Percentiles rank a stretch among this genome's conserved stretches.
Conservation (phyloP, 2,113 vertebrate species). For the Sinocyclocheilus grahami region DNA sequence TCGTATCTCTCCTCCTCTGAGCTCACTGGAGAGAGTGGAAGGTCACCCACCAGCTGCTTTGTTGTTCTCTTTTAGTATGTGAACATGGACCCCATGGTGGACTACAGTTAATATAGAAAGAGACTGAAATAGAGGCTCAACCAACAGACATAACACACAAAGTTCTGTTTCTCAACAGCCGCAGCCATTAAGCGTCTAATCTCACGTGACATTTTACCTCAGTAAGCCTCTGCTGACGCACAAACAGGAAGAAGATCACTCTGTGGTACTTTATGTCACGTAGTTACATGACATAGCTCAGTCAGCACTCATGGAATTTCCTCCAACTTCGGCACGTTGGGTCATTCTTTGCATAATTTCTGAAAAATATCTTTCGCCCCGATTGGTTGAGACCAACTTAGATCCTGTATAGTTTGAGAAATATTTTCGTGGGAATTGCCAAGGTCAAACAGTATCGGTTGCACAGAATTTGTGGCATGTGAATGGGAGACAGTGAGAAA, state of each 20-base stretch:
- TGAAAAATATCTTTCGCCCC: neutral
- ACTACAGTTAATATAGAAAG: constrained; percentile 39
- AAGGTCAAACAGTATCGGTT: constrained; percentile 60
- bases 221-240: neutral
- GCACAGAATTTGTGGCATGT: constrained; percentile 51
- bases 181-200: neutral
- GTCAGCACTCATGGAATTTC: neutral
- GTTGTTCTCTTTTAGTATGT: constrained; percentile 34
- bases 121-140: neutral
- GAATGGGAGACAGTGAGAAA: constrained; percentile 62
- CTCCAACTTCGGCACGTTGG: no score
- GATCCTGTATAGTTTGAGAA: constrained; percentile 35
- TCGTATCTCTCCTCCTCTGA: neutral
- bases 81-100: constrained; percentile 35
- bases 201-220: constrained; percentile 9
- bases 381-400: constrained; percentile 22
- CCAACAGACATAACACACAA: constrained; percentile 12
- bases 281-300: neutral
- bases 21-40: constrained; percentile 35
- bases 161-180: neutral
- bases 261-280: neutral
- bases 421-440: constrained; percentile 52
- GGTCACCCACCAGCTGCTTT: constrained; percentile 49
- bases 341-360: neutral
- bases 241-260: constrained; percentile 12